A percentile compares a stretch with the other conserved stretches of the same genome.
Evolutionary conservation across 2,888 invertebrate genomes (phyloP).

Genomic region (Eurois occulta): DNA sequence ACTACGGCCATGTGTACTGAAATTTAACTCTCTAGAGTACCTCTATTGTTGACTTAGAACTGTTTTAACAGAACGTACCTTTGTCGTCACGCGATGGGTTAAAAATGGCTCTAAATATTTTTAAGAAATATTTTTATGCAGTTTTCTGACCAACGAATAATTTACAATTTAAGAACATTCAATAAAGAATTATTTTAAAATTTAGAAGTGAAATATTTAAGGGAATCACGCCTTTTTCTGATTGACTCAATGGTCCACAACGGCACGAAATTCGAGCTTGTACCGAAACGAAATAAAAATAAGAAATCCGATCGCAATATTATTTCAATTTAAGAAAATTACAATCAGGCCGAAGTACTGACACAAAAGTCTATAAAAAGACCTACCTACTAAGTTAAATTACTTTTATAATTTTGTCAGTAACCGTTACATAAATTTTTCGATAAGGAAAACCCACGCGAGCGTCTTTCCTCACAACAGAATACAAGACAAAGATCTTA

Average conservation of each 20-base stretch:
- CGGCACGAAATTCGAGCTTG: not conserved
- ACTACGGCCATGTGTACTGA: slow-evolving; percentile 44
- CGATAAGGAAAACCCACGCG: not conserved
- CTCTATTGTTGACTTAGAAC: slow-evolving; percentile 35
- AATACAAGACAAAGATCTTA: slow-evolving; percentile 18
- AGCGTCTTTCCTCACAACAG: not conserved
- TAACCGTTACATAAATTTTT: not conserved
- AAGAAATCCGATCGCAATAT: not conserved
- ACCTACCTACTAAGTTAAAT: not conserved
- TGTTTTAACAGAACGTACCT: slow-evolving; percentile 31
- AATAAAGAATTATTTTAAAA: not conserved
- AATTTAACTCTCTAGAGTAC: slow-evolving; percentile 51
- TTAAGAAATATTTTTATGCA: not conserved
- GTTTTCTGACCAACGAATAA: not conserved
- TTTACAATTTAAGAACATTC: not conserved
- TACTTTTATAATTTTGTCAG: not conserved
- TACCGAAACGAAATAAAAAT: not conserved
- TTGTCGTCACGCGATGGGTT: slow-evolving; percentile 54
- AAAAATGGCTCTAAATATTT: slow-evolving; percentile 14
- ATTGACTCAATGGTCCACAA: not conserved
- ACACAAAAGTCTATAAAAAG: not conserved
- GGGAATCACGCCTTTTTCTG: not conserved
- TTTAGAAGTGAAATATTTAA: not conserved
- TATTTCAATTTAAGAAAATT: not conserved
- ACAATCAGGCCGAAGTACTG: not conserved